Conservation (phyloP, 2,113 vertebrate species). For the Phoxinus phoxinus region DNA sequence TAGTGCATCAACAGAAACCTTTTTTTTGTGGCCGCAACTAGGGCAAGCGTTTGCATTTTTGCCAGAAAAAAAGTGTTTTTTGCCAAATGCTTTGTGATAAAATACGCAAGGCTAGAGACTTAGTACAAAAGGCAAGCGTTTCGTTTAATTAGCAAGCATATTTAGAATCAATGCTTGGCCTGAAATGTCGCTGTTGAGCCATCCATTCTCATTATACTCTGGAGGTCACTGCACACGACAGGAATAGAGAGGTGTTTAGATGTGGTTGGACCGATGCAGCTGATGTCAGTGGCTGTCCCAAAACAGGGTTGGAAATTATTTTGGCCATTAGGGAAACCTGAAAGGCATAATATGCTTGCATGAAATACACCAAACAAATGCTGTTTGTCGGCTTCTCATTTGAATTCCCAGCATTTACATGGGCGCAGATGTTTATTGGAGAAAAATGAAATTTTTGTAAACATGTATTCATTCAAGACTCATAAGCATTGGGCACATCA, state of each 20-base stretch:
- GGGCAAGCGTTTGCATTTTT: neutral
- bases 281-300: neutral
- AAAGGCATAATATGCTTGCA: constrained; percentile 10
- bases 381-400: constrained; percentile 18
- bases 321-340: constrained; percentile 3
- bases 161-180: neutral
- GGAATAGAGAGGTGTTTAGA: neutral
- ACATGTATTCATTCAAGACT: constrained; percentile 28
- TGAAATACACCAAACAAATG: neutral
- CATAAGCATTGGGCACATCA: constrained; percentile 12
- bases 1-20: neutral
- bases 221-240: neutral
- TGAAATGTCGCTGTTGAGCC: neutral
- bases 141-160: neutral
- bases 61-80: neutral
- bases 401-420: neutral
- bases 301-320: neutral
- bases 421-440: constrained; percentile 31
- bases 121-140: neutral
- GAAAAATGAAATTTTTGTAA: constrained; percentile 3
- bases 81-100: neutral
- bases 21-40: neutral
- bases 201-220: constrained; percentile 6
- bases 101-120: neutral
- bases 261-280: neutral